phyloP scores from a whole-genome alignment of 2,797 vertebrate genomes.

The Caiman crocodilus region DNA sequence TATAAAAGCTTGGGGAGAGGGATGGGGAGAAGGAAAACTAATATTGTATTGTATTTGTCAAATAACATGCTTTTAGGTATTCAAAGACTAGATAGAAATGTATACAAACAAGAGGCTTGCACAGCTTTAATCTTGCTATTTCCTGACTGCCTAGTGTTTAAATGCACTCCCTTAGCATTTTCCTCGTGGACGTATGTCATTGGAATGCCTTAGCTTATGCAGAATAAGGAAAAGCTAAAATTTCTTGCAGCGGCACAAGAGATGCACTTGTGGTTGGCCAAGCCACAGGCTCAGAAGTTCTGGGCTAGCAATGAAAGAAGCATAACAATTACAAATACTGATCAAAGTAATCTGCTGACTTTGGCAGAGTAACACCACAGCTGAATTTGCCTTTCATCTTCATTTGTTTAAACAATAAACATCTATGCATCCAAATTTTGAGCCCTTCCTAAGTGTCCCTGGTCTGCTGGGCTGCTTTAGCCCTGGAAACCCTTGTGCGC shows the following conservation, averaged over 20 bases:
- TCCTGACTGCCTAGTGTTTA: background rate
- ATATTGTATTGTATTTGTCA: background rate
- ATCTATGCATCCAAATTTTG: slow-evolving; percentile 12
- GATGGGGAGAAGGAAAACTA: background rate
- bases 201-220: background rate
- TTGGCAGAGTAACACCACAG: background rate
- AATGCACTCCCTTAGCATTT: background rate
- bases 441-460: background rate
- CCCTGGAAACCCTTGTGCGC: slow-evolving; percentile 28
- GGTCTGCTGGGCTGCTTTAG: background rate
- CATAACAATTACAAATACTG: background rate
- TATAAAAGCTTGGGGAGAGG: background rate
- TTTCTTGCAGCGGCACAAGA: background rate
- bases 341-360: background rate
- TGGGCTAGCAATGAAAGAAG: background rate
- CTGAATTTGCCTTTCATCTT: background rate
- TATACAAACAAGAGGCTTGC: background rate
- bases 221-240: background rate
- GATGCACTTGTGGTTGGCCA: background rate
- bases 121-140: background rate
- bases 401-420: background rate
- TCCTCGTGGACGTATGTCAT: background rate
- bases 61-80: background rate
- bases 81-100: background rate
- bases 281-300: background rate